Evolutionary conservation across 2,113 vertebrate genomes (phyloP).

Genomic region (Neotoma lepida): DNA sequence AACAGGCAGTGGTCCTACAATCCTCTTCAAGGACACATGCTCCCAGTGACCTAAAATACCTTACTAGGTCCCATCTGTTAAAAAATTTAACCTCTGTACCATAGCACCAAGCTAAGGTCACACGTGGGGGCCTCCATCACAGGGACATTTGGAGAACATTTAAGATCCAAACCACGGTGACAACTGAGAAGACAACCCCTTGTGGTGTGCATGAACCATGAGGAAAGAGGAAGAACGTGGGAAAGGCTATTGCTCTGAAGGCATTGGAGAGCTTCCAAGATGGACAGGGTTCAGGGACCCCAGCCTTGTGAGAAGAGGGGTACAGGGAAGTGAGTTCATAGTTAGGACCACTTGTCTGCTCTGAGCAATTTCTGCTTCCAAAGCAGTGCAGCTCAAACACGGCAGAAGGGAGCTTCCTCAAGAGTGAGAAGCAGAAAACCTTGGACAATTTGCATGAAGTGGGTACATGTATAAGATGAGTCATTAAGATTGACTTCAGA

Average conservation of each 20-base stretch:
- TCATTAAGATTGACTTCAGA: slow-evolving; percentile 30
- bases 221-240: not conserved
- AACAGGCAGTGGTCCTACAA: not conserved
- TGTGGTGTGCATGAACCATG: not conserved
- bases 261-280: not conserved
- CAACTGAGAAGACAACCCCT: not conserved
- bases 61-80: not conserved
- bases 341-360: not conserved
- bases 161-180: not conserved
- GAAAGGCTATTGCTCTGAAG: not conserved
- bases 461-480: not conserved
- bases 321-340: not conserved
- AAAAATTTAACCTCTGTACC: not conserved
- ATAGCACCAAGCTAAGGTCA: not conserved
- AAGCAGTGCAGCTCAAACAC: not conserved
- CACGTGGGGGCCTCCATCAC: not conserved
- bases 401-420: not conserved
- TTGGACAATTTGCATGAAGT: not conserved
- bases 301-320: not conserved
- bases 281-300: not conserved
- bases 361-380: not conserved
- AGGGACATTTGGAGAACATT: not conserved
- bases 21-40: not conserved
- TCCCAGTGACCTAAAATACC: not conserved
- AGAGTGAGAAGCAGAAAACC: not conserved